phyloP scores from a whole-genome alignment of 2,113 vertebrate genomes.

The Lophochroa leadbeateri region DNA sequence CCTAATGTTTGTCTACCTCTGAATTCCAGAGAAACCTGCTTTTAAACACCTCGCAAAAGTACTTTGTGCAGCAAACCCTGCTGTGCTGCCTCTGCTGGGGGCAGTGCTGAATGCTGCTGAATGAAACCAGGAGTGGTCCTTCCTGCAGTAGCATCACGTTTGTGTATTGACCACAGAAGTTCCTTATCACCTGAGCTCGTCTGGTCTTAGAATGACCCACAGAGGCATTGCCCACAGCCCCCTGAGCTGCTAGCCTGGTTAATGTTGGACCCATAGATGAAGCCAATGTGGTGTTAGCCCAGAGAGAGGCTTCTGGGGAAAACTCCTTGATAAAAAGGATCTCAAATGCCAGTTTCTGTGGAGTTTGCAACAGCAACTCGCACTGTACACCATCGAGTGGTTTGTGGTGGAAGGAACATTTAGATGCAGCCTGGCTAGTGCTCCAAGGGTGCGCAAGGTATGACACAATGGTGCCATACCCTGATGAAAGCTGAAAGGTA shows the following conservation, averaged over 20 bases:
- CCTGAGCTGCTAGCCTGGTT: neutral
- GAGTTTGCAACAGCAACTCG: neutral
- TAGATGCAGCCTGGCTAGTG: rapidly evolving
- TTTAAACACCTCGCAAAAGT: neutral
- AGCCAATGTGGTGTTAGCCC: rapidly evolving
- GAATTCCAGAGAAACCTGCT: neutral
- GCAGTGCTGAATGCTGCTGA: neutral
- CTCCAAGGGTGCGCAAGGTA: neutral
- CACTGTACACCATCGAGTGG: rapidly evolving
- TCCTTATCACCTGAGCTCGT: no score
- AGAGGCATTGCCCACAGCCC: neutral
- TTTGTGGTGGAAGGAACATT: neutral
- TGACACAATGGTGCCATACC: rapidly evolving
- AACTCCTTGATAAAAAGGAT: neutral
- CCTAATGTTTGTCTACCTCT: no score
- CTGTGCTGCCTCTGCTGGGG: neutral
- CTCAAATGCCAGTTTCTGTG: neutral
- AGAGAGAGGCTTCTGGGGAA: neutral
- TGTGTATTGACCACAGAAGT: rapidly evolving
- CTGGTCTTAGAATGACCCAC: neutral
- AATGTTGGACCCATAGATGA: rapidly evolving
- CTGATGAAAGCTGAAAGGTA: rapidly evolving
- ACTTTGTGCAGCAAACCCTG: neutral
- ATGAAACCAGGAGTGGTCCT: neutral
- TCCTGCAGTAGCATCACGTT: rapidly evolving